Percentiles rank a stretch among this genome's conserved stretches.
These are phyloP conservation scores for Odontamblyopus lacepedii DNA, from an alignment of 2,797 vertebrate genomes.

Conservation along the genomic window DNA sequence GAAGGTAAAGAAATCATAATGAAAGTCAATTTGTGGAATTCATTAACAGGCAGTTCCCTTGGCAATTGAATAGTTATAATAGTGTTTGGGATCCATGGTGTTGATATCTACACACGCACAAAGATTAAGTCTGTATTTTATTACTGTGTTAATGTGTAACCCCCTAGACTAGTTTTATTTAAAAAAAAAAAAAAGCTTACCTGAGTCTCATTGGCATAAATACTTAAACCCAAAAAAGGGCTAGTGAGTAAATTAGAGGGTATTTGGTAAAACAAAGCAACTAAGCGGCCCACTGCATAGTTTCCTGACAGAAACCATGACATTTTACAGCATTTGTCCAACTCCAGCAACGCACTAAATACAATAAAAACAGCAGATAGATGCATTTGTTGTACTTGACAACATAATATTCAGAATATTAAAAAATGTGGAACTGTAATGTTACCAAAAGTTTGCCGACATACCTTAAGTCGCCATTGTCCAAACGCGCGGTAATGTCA, in stretches of 20 bases:
- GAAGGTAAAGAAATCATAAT: slow-evolving; percentile 32
- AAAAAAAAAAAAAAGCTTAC: slow-evolving; percentile 29
- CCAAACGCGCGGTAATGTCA: neutral
- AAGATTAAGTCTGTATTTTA: too few relatives aligned
- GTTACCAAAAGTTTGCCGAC: neutral
- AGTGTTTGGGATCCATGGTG: rapidly evolving
- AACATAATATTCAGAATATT: neutral
- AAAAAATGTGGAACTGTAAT: neutral
- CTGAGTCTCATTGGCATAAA: slow-evolving; percentile 27
- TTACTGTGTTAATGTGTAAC: neutral
- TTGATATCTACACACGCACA: slow-evolving; percentile 4
- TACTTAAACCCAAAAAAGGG: slow-evolving; percentile 13
- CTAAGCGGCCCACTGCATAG: rapidly evolving
- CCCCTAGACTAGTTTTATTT: neutral
- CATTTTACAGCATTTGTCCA: slow-evolving; percentile 8
- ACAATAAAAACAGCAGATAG: slow-evolving; percentile 6
- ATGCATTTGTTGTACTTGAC: neutral
- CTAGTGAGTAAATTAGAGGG: neutral
- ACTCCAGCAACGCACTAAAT: neutral
- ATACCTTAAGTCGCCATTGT: neutral
- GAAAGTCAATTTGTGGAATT: slow-evolving; percentile 30
- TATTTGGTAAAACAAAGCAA: slow-evolving; percentile 1
- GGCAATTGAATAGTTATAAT: slow-evolving; percentile 31
- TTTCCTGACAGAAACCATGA: rapidly evolving
- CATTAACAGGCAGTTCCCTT: neutral